Conservation (phyloP, 2,888 invertebrate genomes). For the Orchesellides sinensis region DNA sequence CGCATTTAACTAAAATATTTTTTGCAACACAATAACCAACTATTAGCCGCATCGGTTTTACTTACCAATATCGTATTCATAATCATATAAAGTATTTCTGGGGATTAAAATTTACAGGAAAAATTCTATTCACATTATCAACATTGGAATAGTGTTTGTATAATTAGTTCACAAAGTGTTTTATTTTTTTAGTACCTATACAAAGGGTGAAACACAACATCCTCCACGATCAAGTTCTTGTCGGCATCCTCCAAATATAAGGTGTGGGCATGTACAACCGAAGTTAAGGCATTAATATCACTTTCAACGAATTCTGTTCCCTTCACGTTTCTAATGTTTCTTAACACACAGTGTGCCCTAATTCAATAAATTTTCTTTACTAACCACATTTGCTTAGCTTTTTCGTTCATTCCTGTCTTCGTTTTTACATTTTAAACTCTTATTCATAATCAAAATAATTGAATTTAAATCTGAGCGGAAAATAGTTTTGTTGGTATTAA, state of each 20-base stretch:
- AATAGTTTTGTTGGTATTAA: too few species aligned
- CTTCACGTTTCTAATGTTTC: neutral
- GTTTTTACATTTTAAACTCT: too few species aligned
- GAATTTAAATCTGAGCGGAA: too few species aligned
- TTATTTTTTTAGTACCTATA: neutral
- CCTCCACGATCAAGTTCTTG: neutral
- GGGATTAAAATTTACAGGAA: neutral
- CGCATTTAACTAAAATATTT: neutral
- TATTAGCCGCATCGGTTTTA: neutral
- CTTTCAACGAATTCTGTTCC: neutral
- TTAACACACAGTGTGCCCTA: slow-evolving; percentile 42
- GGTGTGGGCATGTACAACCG: slow-evolving; percentile 1
- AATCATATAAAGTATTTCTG: neutral
- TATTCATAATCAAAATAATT: too few species aligned
- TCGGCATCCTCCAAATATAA: slow-evolving; percentile 4
- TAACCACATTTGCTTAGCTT: too few species aligned
- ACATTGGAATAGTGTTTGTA: neutral
- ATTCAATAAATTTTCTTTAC: neutral
- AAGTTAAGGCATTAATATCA: neutral
- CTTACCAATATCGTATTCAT: slow-evolving; percentile 28
- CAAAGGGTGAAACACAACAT: slow-evolving; percentile 29
- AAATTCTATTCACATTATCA: neutral
- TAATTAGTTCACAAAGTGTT: neutral
- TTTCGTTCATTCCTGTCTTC: too few species aligned
- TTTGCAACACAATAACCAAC: neutral